phyloP scores from a whole-genome alignment of 1,140 invertebrate species.

The Megathymus violae region DNA sequence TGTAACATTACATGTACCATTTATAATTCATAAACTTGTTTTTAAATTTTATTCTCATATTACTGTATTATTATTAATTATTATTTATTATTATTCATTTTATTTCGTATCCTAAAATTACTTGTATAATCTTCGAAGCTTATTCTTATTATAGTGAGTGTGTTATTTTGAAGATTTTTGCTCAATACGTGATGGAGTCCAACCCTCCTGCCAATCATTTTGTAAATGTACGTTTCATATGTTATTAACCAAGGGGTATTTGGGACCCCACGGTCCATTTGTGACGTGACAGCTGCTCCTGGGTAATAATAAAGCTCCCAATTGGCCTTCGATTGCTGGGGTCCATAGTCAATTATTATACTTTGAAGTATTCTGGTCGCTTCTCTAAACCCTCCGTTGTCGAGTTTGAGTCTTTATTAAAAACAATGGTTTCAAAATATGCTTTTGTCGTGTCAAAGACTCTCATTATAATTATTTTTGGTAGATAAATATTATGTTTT shows the following conservation, averaged over 20 bases:
- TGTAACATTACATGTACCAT: too few species aligned
- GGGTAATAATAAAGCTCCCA: slow-evolving; percentile 25
- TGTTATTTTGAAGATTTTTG: too few species aligned
- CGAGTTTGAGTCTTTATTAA: slow-evolving; percentile 14
- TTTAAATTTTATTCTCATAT: too few species aligned
- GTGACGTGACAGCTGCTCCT: slow-evolving; percentile 36
- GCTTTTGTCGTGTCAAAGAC: background rate
- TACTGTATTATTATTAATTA: too few species aligned
- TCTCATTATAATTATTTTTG: slow-evolving; percentile 1
- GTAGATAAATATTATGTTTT: background rate
- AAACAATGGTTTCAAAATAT: slow-evolving; percentile 7
- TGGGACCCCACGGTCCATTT: slow-evolving; percentile 41
- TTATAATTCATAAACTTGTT: too few species aligned
- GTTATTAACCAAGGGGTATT: slow-evolving; percentile 41
- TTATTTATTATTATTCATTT: too few species aligned
- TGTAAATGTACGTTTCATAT: slow-evolving; percentile 46
- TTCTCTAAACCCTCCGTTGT: slow-evolving; percentile 1
- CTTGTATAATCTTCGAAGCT: too few species aligned
- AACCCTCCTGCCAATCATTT: slow-evolving; percentile 47
- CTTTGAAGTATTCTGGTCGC: slow-evolving; percentile 8
- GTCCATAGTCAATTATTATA: slow-evolving; percentile 32
- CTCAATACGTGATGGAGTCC: background rate
- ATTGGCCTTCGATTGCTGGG: slow-evolving; percentile 37
- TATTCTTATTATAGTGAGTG: too few species aligned
- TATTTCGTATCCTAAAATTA: too few species aligned